These are phyloP conservation scores for Uropetala carovei DNA, from an alignment of 2,888 invertebrate genomes.

Conservation along the genomic window DNA sequence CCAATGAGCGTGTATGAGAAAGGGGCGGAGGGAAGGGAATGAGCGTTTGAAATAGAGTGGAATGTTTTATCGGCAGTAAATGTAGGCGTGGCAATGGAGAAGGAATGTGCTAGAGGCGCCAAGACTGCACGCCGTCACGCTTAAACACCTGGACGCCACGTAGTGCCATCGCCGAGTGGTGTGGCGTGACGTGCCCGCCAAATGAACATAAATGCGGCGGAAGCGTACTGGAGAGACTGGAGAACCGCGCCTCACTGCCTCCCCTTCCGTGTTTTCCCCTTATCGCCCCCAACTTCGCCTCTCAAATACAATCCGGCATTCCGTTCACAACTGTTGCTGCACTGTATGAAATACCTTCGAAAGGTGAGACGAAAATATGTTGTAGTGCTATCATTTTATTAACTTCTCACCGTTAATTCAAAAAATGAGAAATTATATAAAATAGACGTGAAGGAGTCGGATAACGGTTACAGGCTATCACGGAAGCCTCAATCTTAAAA, in stretches of 20 bases:
- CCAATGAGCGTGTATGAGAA: not conserved
- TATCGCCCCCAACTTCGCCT: not conserved
- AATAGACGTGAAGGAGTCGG: not conserved
- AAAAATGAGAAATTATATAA: not conserved
- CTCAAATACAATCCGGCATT: not conserved
- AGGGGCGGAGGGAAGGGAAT: not conserved
- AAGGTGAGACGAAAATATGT: not conserved
- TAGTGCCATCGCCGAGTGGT: not conserved
- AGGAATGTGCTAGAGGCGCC: not conserved
- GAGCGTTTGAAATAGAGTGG: not conserved
- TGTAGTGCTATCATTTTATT: no score
- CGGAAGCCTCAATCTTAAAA: not conserved
- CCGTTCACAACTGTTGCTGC: constrained; percentile 25
- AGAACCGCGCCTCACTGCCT: not conserved
- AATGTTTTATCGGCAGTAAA: not conserved
- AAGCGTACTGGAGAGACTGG: not conserved
- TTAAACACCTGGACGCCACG: not conserved
- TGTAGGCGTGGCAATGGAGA: not conserved
- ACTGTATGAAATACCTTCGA: not conserved
- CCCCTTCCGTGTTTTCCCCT: not conserved
- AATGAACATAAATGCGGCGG: constrained; percentile 16
- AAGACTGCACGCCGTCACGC: not conserved
- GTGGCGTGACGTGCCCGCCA: not conserved
- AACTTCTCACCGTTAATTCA: no score
- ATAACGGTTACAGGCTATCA: not conserved